Evolutionary conservation across 2,113 vertebrate species (phyloP), one percentile per base, ranked within the genome.

Genomic region (Mirza zaza): DNA sequence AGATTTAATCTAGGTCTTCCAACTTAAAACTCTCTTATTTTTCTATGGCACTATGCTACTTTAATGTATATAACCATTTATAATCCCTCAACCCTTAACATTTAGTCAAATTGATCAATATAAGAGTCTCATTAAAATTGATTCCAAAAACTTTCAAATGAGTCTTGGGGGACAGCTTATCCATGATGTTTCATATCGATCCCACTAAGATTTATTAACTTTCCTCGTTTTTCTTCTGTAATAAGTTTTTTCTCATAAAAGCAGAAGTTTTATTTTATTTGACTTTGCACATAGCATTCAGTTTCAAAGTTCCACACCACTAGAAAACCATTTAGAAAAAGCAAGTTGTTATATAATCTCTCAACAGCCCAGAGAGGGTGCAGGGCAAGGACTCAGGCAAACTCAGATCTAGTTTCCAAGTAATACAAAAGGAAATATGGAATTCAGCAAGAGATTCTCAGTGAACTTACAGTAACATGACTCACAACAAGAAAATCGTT

Each of bases 381-480:
- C 4, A 23, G 71, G 70, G 18, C 65, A 94, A 93, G 80, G 42
- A 92, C 75, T 80, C 39, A 27, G 52, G 10, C 9, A 59, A 27
- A 80, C 27, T 87, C 34, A 75, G 71, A 87, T 82, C 17, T 77
- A 57, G 27, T 80, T 95, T 81, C 70, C 34, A 93, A 90, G 87
- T 87, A 98, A 97, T 93, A 96, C 81, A 87, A 97, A 96, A 96
- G 81, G 68, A 96, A 96, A 95, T 90, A 95, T 96, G 91, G 96
- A 98, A 96, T 98, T 96, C 94, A 97, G 87, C 86, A 97, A 97
- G 97, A 79, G 93, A 92, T 95, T 86, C 79, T 97, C 63, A 89
- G 65, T 75, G 96, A 98, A 98, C 91, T 98, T 98, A 97, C 65
- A 98, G 97, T 98, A 97, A 97, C 95, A 97, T 98, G 98, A 98